Percentiles rank a stretch among this genome's conserved stretches.
These are phyloP conservation scores for Todiramphus chloris DNA, from an alignment of 2,113 vertebrate species.

Conservation along the genomic window DNA sequence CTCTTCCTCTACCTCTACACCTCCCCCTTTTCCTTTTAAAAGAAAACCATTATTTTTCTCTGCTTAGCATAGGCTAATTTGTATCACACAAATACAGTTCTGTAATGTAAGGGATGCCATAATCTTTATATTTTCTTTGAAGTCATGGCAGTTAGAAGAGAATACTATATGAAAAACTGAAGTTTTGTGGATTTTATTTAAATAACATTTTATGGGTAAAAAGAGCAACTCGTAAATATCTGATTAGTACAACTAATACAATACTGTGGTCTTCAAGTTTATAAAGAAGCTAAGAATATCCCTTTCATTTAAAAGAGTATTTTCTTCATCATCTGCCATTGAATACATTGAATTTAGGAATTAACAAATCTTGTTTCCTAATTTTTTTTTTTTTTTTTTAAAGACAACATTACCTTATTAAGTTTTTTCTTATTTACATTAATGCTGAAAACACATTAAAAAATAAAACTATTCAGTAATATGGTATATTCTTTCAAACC, in stretches of 20 bases:
- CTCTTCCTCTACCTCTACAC: background rate
- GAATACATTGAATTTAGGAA: background rate
- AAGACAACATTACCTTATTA: rapidly evolving
- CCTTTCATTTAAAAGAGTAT: background rate
- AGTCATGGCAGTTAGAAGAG: background rate
- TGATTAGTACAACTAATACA: background rate
- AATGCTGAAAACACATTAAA: background rate
- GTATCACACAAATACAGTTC: background rate
- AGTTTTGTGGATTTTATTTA: background rate
- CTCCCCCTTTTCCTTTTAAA: background rate
- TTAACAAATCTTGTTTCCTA: background rate
- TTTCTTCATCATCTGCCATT: background rate
- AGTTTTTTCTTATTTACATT: background rate
- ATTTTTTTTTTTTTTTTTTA: background rate
- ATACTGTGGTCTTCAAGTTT: background rate
- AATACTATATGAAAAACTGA: background rate
- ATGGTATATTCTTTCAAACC: background rate
- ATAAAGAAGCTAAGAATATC: background rate
- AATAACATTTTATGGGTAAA: background rate
- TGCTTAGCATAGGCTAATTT: background rate
- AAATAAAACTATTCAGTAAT: background rate
- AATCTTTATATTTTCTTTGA: background rate
- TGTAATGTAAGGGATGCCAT: background rate
- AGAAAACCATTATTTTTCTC: background rate
- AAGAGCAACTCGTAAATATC: background rate